phyloP scores from a whole-genome alignment of 2,888 invertebrate genomes.

The Meta bourneti region DNA sequence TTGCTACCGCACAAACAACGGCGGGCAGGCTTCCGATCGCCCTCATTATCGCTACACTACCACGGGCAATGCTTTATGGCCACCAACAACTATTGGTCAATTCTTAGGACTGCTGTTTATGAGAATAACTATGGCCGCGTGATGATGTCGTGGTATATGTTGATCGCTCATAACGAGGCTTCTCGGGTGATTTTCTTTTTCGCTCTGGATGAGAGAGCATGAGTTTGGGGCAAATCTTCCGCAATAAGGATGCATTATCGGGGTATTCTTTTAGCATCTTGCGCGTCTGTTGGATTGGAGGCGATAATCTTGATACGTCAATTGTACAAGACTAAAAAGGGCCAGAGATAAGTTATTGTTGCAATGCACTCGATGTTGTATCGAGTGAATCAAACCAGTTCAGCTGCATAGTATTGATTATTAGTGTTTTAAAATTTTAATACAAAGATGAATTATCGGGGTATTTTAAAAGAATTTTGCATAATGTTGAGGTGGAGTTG shows the following conservation, averaged over 20 bases:
- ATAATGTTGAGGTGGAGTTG: no score
- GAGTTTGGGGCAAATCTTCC: neutral
- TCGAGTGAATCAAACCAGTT: no score
- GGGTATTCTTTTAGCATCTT: neutral
- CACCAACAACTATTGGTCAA: constrained; percentile 37
- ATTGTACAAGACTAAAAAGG: no score
- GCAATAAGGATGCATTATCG: neutral
- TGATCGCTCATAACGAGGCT: constrained; percentile 41
- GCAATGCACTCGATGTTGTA: no score
- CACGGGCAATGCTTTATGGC: constrained; percentile 31
- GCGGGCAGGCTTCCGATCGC: neutral
- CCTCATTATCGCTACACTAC: constrained; percentile 49
- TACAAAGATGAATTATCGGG: no score
- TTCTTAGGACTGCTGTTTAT: constrained; percentile 20
- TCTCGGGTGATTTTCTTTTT: constrained; percentile 7
- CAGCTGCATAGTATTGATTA: no score
- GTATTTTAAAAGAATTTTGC: no score
- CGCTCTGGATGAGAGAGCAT: neutral
- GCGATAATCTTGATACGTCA: neutral
- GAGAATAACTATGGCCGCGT: constrained; percentile 28
- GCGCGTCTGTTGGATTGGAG: neutral
- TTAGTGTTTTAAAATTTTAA: no score
- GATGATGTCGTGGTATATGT: constrained; percentile 17
- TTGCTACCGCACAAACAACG: constrained; percentile 42
- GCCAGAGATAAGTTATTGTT: no score